Percentiles rank a stretch among this genome's conserved stretches.
Conservation (phyloP, 2,113 vertebrate species). For the Chionomys nivalis region DNA sequence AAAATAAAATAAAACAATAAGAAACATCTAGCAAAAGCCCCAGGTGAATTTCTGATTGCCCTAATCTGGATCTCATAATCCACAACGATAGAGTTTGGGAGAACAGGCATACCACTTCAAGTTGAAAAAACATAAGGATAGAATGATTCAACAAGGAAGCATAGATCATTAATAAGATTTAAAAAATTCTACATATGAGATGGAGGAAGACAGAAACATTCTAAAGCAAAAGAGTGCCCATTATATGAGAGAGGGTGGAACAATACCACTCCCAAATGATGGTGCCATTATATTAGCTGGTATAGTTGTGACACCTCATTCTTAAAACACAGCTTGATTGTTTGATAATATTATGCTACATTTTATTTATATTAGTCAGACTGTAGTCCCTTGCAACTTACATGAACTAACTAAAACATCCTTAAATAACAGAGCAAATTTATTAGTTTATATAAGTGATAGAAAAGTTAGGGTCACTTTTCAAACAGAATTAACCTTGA, state of each 20-base stretch:
- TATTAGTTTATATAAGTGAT: not conserved
- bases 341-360: not conserved
- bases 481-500: not conserved
- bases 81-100: not conserved
- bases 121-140: not conserved
- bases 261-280: not conserved
- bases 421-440: slow-evolving; percentile 1
- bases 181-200: not conserved
- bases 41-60: not conserved
- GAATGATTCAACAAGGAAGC: not conserved
- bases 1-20: not conserved
- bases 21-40: not conserved
- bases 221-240: not conserved
- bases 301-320: not conserved
- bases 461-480: not conserved
- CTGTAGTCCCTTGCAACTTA: not conserved
- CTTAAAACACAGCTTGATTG: not conserved
- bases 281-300: not conserved
- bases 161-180: not conserved
- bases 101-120: not conserved
- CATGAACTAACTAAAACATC: not conserved
- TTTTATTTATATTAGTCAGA: slow-evolving; percentile 34
- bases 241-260: not conserved
- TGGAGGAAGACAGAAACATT: not conserved
- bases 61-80: not conserved